Evolutionary conservation across 2,797 vertebrate species (phyloP), one percentile per base, ranked within the genome.

Genomic region (Oreortyx pictus): DNA sequence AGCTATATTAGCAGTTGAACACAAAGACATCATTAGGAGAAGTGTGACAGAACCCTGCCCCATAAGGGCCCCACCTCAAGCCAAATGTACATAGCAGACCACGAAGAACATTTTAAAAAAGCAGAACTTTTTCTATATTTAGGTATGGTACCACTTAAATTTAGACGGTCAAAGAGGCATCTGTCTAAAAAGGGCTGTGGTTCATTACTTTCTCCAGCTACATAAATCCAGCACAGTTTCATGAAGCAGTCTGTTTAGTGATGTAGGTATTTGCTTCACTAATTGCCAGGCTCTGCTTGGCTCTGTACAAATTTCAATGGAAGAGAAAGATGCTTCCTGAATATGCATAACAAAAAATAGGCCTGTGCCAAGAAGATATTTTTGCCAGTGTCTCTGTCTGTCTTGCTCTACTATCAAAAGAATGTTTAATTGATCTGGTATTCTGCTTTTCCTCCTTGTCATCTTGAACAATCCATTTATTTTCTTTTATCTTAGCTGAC

Each of bases 291-390:
- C 39, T 82, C 37, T 12, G 11, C 5, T 70, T 82, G 52, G 54
- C 68, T 52, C 18, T 54, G 27, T 46, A 68, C 84, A 76, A 75
- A 64, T 50, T 75, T 79, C 14, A 66, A 70, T 8, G 82, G 27
- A 61, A 70, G n/a, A 92, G n/a, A 85, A 67, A 10, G 47, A 49
- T 7, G n/a, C 17, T 84, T 66, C 88, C 70, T 91, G 71, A 56
- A 71, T 84, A 66, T 46, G 70, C 43, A 39, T 10, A 39, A 82
- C 19, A 66, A 70, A 77, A 57, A 43, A 59, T 4, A 82, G 76
- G 31, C 5, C 12, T 59, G 14, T 29, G 59, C 44, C 49, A 65
- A 16, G 46, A 62, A 67, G 64, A 77, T 2, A 27, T 57, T 76
- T 76, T 43, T 59, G 54, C 12, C 25, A 73, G 11, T 47, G 54